Percentiles rank a stretch among this genome's conserved stretches.
These are phyloP conservation scores for Cricetomys ansorgei DNA, from an alignment of 2,113 vertebrate species.

Conservation along the genomic window DNA sequence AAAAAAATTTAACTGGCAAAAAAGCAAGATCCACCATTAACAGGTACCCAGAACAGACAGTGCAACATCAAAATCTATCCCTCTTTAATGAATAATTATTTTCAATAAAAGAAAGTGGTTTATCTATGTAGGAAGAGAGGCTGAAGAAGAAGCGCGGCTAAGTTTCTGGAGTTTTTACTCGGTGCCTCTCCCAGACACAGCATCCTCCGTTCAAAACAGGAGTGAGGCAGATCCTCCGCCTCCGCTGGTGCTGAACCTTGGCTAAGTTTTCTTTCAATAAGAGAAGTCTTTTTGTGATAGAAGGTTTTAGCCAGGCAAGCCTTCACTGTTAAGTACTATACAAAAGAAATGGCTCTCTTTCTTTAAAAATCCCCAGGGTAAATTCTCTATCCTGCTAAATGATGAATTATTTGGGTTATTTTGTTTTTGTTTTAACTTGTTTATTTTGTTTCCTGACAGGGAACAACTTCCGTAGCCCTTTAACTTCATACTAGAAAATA, in stretches of 20 bases:
- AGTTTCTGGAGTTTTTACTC: background rate
- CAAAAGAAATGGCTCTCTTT: background rate
- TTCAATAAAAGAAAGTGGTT: background rate
- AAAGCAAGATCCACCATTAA: background rate
- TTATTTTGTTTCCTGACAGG: background rate
- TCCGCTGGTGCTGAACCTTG: background rate
- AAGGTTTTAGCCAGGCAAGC: background rate
- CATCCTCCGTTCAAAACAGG: background rate
- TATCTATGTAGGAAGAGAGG: background rate
- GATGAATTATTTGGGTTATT: conserved; percentile 2
- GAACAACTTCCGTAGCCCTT: background rate
- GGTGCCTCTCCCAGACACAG: background rate
- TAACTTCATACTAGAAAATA: background rate
- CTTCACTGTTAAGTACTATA: background rate
- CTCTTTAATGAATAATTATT: background rate
- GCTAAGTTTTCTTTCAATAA: background rate
- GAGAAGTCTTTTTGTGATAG: background rate
- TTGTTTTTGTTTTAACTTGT: background rate
- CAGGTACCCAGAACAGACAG: background rate
- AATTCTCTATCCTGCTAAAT: background rate
- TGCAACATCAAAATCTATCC: background rate
- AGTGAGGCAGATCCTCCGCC: background rate
- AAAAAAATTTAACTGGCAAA: background rate
- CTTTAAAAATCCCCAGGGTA: background rate
- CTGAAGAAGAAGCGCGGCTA: background rate